These are phyloP conservation scores for Porites cylindrica DNA, from an alignment of 92 coral and sea anemone species.

Conservation along the genomic window DNA sequence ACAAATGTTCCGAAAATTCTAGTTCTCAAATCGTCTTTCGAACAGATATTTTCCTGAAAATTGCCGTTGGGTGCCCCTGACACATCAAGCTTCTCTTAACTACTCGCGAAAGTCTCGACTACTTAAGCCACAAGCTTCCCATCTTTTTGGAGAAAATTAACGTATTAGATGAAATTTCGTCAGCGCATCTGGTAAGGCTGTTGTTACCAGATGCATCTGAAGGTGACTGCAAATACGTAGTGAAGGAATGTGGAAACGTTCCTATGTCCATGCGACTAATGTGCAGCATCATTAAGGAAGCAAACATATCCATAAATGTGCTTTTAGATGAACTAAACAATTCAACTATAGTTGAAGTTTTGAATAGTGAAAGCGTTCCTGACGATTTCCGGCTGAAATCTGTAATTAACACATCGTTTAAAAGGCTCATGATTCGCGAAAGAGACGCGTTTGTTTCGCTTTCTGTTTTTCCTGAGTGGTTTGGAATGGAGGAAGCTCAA, in stretches of 20 bases:
- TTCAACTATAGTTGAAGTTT: conserved; percentile 10
- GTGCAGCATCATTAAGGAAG: not conserved
- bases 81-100: conserved; percentile 7
- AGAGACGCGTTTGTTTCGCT: conserved; percentile 2
- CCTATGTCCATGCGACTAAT: conserved; percentile 17
- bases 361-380: not conserved
- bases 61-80: too few relatives aligned
- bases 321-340: not conserved
- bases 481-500: not conserved
- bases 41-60: too few relatives aligned
- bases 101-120: conserved; percentile 3
- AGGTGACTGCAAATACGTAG: not conserved
- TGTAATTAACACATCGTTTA: not conserved
- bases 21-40: too few relatives aligned
- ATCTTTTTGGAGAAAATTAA: not conserved
- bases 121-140: not conserved
- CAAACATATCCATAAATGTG: not conserved
- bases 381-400: not conserved
- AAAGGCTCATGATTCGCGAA: not conserved
- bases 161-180: conserved; percentile 13
- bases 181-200: not conserved
- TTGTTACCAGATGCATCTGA: not conserved
- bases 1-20: too few relatives aligned
- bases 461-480: not conserved
- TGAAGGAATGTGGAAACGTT: conserved; percentile 1